Base-by-base conservation (phyloP, 2,113 vertebrate species). In the Hippopotamus amphibius region DNA sequence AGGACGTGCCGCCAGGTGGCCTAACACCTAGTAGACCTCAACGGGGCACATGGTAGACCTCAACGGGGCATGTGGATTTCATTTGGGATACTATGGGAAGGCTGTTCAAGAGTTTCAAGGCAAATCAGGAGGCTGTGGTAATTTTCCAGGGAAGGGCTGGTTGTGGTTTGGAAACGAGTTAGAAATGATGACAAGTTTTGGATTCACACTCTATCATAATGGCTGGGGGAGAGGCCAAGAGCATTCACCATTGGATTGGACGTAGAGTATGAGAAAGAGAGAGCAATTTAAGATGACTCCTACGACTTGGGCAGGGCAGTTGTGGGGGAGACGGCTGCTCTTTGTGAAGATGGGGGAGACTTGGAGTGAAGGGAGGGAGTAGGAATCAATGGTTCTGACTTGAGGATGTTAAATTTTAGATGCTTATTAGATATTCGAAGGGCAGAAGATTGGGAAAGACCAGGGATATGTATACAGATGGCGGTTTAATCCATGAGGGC, bases 51-150 rank as follows among this genome's bases (percentile, higher is more conserved):
- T 37, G 37, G 37, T 37, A 37, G 37, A 37, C 37, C 37, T 37
- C 37, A 37, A 37, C 37, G 37, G 37, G 37, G 37, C 37, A 37
- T 2, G 37, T 12, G 74, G 10, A 9, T 81, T 87, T 53, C 16
- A 48, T 37, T 26, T 1, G 0, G 16, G 26, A 5, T 57, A 3
- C 2, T 12, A 4, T 11, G 4, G 68, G 14, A 43, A 30, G 30
- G 28, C 12, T 10, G 28, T 46, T 30, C 4, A 43, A 24, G 76
- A 53, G 50, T 80, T 41, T n/a, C 12, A 21, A 84, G 37, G 77
- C 76, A 68, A 46, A 30, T 43, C 30, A 57, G 46, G 77, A 82
- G 50, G 11, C 33, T 41, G 17, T 41, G 55, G 50, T 76, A 50
- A 19, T 13, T 65, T 83, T 81, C 43, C n/a, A n/a, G n/a, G 41